Base-by-base conservation (phyloP, 2,113 vertebrate genomes). In the Salvelinus namaycush region DNA sequence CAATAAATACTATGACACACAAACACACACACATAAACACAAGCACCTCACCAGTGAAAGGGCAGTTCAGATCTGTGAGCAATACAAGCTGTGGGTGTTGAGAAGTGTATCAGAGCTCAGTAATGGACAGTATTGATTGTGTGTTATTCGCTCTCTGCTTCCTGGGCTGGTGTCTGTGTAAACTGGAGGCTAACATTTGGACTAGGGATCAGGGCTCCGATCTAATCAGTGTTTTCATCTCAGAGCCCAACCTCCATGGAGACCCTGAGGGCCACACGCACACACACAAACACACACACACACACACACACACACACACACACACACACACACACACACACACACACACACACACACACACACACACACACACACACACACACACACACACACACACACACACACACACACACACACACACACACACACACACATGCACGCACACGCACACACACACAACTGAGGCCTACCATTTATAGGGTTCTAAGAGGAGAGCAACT, bases 191-290 rank as follows among this genome's bases (percentile, higher is more conserved):
- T 49, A 64, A 76, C 75, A 76, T 76, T 71, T 71, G 68, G 62
- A 70, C 75, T 69, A 20, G 11, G 64, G 62, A 65, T 65, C 11
- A 67, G 65, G 54, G 31, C n/a, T 76, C 68, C 29, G 14, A 64
- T 71, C 68, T 13, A 70, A 76, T 76, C 34, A 70, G 59, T 71
- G 57, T 77, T 77, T 72, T n/a, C 31, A 71, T 77, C 62, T 77
- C 34, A 65, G 57, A 76, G 70, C 64, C 68, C 26, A 77, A 54
- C 16, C 57, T 26, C 39, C 54, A 31, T 8, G 11, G 27, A 54
- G 48, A 67, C 51, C 67, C 75, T 62, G 29, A 60, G 70, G 68
- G 68, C 75, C 67, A 20, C 22, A 27, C 68, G 26, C 54, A 11
- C 39, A 44, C 39, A 2, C 39, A 9, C 39, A 11, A 5, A 6